Conservation (phyloP, 2,113 vertebrate species). For the Polypterus bichir region DNA sequence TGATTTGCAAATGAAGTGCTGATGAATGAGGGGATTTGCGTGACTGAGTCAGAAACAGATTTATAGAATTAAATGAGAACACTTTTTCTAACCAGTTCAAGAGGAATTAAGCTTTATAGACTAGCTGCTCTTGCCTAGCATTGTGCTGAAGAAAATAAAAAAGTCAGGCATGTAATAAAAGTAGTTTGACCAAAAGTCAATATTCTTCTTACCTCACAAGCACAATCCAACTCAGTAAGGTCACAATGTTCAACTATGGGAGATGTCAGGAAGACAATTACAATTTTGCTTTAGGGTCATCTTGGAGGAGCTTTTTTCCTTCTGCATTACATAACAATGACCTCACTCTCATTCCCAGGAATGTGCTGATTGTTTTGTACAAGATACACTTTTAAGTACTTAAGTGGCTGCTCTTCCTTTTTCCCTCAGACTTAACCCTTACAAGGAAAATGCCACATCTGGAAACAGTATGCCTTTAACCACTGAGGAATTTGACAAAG, state of each 20-base stretch:
- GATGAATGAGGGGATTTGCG: not conserved
- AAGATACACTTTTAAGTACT: conserved; percentile 28
- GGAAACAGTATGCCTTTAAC: conserved; percentile 19
- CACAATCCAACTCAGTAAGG: conserved; percentile 1
- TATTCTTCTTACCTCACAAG: conserved; percentile 8
- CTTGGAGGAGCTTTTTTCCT: not conserved
- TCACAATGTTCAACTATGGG: conserved; percentile 7
- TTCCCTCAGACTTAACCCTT: conserved; percentile 7
- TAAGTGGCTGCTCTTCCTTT: conserved; percentile 20
- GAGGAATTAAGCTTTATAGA: not conserved
- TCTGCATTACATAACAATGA: conserved; percentile 34
- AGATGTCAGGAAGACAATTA: conserved; percentile 19
- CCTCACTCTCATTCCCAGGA: conserved; percentile 37
- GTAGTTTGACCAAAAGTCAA: conserved; percentile 20
- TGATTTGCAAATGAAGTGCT: not conserved
- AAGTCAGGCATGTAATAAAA: conserved; percentile 12
- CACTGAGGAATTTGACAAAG: conserved; percentile 18
- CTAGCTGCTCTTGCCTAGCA: conserved; percentile 2
- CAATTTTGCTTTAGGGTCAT: conserved; percentile 16
- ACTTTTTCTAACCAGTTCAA: no score
- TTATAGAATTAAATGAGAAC: not conserved
- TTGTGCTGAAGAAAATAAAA: conserved; percentile 17
- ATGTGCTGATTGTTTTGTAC: conserved; percentile 44
- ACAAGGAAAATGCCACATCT: conserved; percentile 22
- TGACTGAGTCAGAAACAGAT: not conserved